phyloP scores from a whole-genome alignment of 1,140 invertebrate genomes.

The Papilio polytes region DNA sequence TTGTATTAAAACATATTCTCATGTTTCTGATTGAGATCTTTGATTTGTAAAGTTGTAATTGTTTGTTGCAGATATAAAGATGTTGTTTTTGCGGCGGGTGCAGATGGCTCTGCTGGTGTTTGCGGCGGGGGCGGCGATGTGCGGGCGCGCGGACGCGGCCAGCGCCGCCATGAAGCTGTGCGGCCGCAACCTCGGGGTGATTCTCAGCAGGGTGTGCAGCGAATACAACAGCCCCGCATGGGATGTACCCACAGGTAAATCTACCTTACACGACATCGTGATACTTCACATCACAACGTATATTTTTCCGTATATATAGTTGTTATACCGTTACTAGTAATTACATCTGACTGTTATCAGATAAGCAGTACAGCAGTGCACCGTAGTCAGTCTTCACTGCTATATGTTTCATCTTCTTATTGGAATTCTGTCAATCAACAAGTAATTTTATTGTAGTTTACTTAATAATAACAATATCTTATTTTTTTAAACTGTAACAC shows the following conservation, averaged over 20 bases:
- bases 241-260: slow-evolving; percentile 73
- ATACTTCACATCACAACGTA: not conserved
- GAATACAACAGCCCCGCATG: slow-evolving; percentile 76
- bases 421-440: no score
- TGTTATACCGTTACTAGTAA: no score
- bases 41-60: not conserved
- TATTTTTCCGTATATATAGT: not conserved
- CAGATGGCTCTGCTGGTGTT: slow-evolving; percentile 57
- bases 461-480: no score
- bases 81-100: slow-evolving; percentile 57
- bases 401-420: no score
- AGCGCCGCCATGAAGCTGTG: slow-evolving; percentile 64
- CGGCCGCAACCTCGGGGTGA: slow-evolving; percentile 69
- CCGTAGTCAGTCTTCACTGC: no score
- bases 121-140: slow-evolving; percentile 59
- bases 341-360: no score
- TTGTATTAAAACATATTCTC: no score
- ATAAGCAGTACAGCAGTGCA: no score
- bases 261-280: not conserved
- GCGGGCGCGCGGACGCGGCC: slow-evolving; percentile 57
- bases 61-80: slow-evolving; percentile 55
- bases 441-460: no score
- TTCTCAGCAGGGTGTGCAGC: slow-evolving; percentile 75
- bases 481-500: no score
- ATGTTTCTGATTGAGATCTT: no score